Percentiles rank a stretch among this genome's conserved stretches.
phyloP scores from a whole-genome alignment of 2,113 vertebrate genomes.

The Rhombomys opimus region DNA sequence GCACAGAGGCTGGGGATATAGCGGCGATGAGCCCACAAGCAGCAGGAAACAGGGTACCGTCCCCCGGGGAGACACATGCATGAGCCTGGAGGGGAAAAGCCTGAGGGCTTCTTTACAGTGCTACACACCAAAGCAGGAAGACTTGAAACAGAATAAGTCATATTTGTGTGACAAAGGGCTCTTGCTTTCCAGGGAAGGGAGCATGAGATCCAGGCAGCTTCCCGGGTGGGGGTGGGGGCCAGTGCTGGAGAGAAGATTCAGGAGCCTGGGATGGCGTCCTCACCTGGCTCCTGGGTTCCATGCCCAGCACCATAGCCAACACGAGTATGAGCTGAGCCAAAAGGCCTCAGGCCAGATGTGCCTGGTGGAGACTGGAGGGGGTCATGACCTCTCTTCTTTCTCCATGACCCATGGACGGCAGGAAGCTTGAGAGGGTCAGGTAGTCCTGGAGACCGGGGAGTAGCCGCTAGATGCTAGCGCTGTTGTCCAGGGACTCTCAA shows the following conservation, averaged over 20 bases:
- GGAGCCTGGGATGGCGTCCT: not conserved
- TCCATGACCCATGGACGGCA: not conserved
- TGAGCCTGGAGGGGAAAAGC: not conserved
- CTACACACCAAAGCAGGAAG: not conserved
- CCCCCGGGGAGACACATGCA: fast-evolving
- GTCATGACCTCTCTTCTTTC: not conserved
- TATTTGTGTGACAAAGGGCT: not conserved
- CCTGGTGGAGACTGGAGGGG: not conserved
- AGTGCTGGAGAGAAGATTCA: not conserved
- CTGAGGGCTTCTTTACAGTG: not conserved
- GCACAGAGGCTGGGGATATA: not conserved
- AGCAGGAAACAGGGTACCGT: not conserved
- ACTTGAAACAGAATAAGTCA: not conserved
- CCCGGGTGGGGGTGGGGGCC: fast-evolving
- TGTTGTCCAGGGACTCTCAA: not conserved
- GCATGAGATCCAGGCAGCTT: not conserved
- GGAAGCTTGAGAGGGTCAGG: not conserved
- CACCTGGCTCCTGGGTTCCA: not conserved
- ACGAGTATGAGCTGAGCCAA: not conserved
- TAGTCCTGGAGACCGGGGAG: not conserved
- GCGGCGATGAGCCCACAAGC: too few relatives aligned
- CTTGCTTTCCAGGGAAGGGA: fast-evolving
- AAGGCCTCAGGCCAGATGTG: not conserved
- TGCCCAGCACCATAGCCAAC: not conserved
- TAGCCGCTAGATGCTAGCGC: not conserved